Conservation (phyloP, 2,888 invertebrate species). For the Plebejus argus region DNA sequence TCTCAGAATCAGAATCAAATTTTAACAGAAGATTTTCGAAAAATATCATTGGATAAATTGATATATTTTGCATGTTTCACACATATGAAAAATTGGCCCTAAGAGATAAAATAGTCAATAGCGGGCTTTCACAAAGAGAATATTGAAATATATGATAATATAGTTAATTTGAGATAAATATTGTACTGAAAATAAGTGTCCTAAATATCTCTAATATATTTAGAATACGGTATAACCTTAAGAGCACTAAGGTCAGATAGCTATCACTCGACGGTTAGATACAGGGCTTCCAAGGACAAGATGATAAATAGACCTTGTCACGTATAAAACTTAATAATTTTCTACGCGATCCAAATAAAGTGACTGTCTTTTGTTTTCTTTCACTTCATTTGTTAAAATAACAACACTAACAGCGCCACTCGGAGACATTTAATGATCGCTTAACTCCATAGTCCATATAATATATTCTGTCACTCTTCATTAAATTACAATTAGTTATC, state of each 20-base stretch:
- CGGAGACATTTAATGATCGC: not conserved
- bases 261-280: not conserved
- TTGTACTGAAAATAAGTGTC: not conserved
- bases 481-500: not conserved
- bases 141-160: too few relatives aligned
- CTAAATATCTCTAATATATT: not conserved
- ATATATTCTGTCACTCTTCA: too few relatives aligned
- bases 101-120: too few relatives aligned
- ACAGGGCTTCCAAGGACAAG: conserved; percentile 5
- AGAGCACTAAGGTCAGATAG: conserved; percentile 13
- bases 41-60: too few relatives aligned
- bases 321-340: conserved; percentile 10
- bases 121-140: too few relatives aligned
- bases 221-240: conserved; percentile 13
- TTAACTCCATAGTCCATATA: too few relatives aligned
- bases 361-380: not conserved
- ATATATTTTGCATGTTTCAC: too few relatives aligned
- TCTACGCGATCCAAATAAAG: not conserved
- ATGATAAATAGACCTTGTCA: conserved; percentile 13
- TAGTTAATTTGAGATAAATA: not conserved
- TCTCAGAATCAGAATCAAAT: too few relatives aligned
- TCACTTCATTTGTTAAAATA: not conserved
- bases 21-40: too few relatives aligned
- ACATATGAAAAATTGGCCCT: too few relatives aligned
- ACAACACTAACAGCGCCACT: not conserved